These are phyloP conservation scores for Oreochromis niloticus DNA, from an alignment of 2,113 vertebrate genomes.

Conservation along the genomic window DNA sequence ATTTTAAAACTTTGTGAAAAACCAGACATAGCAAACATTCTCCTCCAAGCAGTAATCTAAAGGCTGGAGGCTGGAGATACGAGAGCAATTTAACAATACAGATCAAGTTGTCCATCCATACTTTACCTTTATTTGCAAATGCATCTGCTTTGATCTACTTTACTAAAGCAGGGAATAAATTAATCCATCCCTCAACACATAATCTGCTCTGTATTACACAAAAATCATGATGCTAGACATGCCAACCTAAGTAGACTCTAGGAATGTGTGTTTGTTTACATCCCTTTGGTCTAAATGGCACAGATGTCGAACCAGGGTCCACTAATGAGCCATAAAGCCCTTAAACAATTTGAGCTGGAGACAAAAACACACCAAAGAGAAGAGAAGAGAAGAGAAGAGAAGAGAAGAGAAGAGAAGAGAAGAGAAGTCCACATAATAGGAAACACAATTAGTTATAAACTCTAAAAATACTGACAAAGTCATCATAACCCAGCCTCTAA, in stretches of 20 bases:
- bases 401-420: not conserved
- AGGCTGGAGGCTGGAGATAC: not conserved
- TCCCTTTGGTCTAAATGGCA: not conserved
- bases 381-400: not conserved
- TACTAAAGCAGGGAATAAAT: not conserved
- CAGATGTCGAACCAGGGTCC: not conserved
- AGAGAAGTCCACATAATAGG: not conserved
- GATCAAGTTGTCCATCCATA: not conserved
- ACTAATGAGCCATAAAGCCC: slow-evolving; percentile 16
- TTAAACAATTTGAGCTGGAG: slow-evolving; percentile 10
- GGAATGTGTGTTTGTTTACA: not conserved
- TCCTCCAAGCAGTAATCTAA: not conserved
- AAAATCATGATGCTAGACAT: not conserved
- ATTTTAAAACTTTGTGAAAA: slow-evolving; percentile 6
- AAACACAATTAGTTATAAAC: not conserved
- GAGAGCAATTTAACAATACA: not conserved
- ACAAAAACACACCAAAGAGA: not conserved
- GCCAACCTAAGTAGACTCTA: not conserved
- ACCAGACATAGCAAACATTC: slow-evolving; percentile 1
- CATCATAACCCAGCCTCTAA: not conserved
- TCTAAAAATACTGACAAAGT: not conserved
- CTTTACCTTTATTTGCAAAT: not conserved
- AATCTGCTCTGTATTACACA: not conserved
- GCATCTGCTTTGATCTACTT: not conserved
- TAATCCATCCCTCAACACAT: not conserved